Base-by-base conservation (phyloP, 1,140 invertebrate species). In the Teleopsis dalmanni region DNA sequence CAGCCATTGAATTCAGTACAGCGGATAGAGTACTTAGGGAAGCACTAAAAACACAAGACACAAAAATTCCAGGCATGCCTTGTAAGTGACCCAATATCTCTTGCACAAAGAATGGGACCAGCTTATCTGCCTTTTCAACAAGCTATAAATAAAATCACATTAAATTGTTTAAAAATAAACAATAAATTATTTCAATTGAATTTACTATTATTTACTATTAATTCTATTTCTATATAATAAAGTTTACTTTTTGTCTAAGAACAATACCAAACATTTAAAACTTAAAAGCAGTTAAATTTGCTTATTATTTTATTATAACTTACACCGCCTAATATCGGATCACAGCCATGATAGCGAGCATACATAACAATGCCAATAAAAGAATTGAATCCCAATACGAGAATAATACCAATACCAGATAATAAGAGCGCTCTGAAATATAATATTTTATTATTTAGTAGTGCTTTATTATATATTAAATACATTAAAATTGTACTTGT, bases 331-430 rank as follows among this genome's bases (percentile, higher is more conserved):
- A 73, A 65, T 22, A 88, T 63, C 0, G 85, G 85, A 71, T 90
- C 86, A 60, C 86, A 89, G 34, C 82, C 75, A 46, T 78, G 71
- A 63, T 87, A 89, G 18, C 78, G 75, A 0, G 84, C 85, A 58
- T 79, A 88, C 52, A 89, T 80, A 1, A 87, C 76, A 21, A 88
- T 73, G 13, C 87, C 87, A 22, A 76, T 81, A 43, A 77, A 79
- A 50, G 76, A 78, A 54, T 76, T 76, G 27, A 77, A 56, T 5
- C 65, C 66, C 40, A 75, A 73, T 22, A 78, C 75, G n/a, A 52
- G 57, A 1, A 76, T 42, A 42, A 78, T 73, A 9, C 77, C 77
- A 31, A 76, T 13, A 1, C 71, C 65, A 59, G 75, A 72, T 42
- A 78, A 68, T 23, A 64, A 61, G 27, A 76, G 60, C 0, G 76